Evolutionary conservation across 2,113 vertebrate species (phyloP).

Genomic region (Meles meles): DNA sequence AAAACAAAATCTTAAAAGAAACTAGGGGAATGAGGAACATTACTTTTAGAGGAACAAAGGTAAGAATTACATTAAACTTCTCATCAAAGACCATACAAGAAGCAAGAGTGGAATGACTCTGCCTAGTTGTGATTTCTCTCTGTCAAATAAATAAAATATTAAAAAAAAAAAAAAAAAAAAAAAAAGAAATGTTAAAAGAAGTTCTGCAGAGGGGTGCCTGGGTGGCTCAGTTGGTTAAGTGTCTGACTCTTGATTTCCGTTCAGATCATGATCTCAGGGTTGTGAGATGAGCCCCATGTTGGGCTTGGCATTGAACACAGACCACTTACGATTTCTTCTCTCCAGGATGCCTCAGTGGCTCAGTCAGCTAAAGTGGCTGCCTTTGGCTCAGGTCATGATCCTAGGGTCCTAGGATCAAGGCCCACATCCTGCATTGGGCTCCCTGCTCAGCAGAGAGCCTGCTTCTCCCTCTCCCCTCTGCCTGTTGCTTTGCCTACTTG

Average conservation of each 20-base stretch:
- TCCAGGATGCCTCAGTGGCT: too few species aligned
- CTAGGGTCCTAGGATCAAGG: too few species aligned
- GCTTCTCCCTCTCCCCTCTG: too few species aligned
- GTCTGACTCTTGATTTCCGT: background rate
- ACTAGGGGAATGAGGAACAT: background rate
- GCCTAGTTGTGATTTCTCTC: too few species aligned
- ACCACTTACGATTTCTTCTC: background rate
- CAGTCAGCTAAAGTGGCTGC: too few species aligned
- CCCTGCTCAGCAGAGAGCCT: too few species aligned
- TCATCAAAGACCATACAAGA: background rate
- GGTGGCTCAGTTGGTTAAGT: background rate
- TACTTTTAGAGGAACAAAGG: background rate
- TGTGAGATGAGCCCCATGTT: background rate
- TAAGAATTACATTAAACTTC: background rate
- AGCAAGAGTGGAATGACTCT: background rate
- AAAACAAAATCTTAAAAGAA: background rate
- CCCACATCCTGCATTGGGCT: too few species aligned
- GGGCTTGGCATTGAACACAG: background rate
- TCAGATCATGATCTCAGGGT: background rate
- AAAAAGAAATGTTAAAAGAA: background rate
- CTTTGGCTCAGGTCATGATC: too few species aligned
- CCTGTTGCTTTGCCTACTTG: too few species aligned
- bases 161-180: too few species aligned
- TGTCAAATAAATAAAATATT: too few species aligned
- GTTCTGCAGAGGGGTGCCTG: background rate